Conservation (phyloP, 2,113 vertebrate genomes). For the Dascyllus trimaculatus region DNA sequence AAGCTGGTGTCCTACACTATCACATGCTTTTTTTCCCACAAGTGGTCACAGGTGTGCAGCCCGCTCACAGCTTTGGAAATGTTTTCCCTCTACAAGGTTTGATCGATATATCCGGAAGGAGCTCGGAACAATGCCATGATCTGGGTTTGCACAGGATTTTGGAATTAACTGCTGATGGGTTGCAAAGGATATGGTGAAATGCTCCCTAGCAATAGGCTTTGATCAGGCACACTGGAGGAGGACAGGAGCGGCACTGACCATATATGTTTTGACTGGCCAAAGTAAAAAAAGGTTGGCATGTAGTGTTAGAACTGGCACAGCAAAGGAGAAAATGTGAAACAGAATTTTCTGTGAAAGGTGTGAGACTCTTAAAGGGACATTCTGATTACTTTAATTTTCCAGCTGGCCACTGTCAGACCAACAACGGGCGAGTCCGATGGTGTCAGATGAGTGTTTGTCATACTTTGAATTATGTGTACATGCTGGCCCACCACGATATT, state of each 20-base stretch:
- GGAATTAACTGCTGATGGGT: slow-evolving; percentile 43
- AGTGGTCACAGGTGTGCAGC: slow-evolving; percentile 58
- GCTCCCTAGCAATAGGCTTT: slow-evolving; percentile 50
- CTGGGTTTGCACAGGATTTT: slow-evolving; percentile 49
- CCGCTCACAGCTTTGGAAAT: slow-evolving; percentile 54
- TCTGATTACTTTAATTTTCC: neutral
- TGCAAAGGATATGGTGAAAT: slow-evolving; percentile 49
- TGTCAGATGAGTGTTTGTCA: too few species aligned
- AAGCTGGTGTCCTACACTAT: slow-evolving; percentile 59
- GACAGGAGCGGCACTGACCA: slow-evolving; percentile 35
- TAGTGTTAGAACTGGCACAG: slow-evolving; percentile 22
- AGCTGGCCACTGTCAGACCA: too few species aligned
- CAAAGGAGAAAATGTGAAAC: slow-evolving; percentile 34
- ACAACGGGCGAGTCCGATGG: too few species aligned
- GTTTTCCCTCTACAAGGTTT: slow-evolving; percentile 44
- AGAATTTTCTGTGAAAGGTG: slow-evolving; percentile 12
- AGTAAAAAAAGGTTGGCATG: slow-evolving; percentile 36
- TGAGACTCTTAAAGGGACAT: slow-evolving; percentile 11
- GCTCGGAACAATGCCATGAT: slow-evolving; percentile 38
- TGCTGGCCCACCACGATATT: too few species aligned
- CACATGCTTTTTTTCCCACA: slow-evolving; percentile 24
- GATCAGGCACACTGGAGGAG: slow-evolving; percentile 45
- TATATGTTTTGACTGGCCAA: slow-evolving; percentile 42
- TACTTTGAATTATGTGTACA: too few species aligned
- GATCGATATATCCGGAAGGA: slow-evolving; percentile 59